Conservation (phyloP, 2,888 invertebrate genomes). For the Periphyllus acericola region DNA sequence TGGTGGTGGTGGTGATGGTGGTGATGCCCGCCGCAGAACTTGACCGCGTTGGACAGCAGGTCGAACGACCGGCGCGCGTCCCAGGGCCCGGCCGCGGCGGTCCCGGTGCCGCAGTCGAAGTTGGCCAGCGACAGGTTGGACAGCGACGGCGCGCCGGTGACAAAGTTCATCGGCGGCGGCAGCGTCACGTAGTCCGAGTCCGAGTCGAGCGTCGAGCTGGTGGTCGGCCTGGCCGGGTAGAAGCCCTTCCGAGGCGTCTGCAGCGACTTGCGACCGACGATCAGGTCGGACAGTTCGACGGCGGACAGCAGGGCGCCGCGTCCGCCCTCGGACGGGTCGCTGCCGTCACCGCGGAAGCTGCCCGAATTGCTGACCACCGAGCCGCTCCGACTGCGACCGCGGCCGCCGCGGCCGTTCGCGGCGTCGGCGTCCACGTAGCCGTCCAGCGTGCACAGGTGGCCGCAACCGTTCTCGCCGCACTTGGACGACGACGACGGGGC, state of each 20-base stretch:
- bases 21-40: constrained; percentile 72
- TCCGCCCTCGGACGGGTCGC: constrained; percentile 83
- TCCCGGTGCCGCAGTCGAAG: constrained; percentile 37
- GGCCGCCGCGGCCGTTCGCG: constrained; percentile 84
- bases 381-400: constrained; percentile 71
- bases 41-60: constrained; percentile 32
- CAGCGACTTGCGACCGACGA: constrained; percentile 74
- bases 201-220: constrained; percentile 86
- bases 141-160: constrained; percentile 65
- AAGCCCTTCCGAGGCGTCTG: constrained; percentile 69
- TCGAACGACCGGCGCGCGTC: constrained; percentile 56
- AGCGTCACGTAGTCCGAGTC: constrained; percentile 90
- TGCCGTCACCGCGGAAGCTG: constrained; percentile 89
- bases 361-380: constrained; percentile 82
- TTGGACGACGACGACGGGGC: constrained; percentile 30
- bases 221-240: constrained; percentile 81
- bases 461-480: background rate
- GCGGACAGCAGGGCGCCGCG: constrained; percentile 79
- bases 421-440: constrained; percentile 16
- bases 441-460: constrained; percentile 17
- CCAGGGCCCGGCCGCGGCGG: constrained; percentile 15
- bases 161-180: constrained; percentile 70
- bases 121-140: constrained; percentile 45
- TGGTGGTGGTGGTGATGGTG: constrained; percentile 67
- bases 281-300: constrained; percentile 84